Conservation (phyloP, 2,113 vertebrate genomes). For the Pollimyrus isidori region DNA sequence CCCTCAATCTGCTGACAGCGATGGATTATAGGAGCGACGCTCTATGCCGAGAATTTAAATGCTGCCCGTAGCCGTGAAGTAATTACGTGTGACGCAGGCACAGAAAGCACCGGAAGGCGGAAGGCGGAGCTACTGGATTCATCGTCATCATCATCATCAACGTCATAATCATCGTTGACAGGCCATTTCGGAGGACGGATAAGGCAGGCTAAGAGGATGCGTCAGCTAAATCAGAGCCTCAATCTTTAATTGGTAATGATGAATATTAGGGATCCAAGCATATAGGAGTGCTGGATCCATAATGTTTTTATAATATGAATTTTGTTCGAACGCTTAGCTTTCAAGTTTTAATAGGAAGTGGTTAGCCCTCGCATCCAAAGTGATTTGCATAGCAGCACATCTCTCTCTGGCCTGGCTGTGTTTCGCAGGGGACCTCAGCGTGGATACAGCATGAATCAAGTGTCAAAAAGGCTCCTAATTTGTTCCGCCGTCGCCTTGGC, state of each 20-base stretch:
- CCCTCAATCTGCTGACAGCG: background rate
- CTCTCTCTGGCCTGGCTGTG: background rate
- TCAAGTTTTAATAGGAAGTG: background rate
- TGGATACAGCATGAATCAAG: background rate
- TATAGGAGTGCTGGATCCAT: background rate
- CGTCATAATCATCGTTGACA: background rate
- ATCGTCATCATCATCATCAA: background rate
- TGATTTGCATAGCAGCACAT: background rate
- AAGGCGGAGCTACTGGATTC: background rate
- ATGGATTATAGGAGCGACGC: background rate
- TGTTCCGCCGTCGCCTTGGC: background rate
- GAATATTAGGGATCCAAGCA: background rate
- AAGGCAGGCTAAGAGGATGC: background rate
- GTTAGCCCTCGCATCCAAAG: background rate
- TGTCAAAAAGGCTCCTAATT: background rate
- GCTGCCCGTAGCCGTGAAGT: background rate
- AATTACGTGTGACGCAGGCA: background rate
- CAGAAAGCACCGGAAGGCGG: background rate
- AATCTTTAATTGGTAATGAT: background rate
- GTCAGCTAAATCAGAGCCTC: background rate
- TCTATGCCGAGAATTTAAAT: slow-evolving; percentile 5
- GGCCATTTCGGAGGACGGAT: background rate
- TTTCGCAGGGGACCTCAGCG: background rate
- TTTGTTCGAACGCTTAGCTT: background rate
- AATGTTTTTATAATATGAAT: background rate